A percentile compares a stretch with the other conserved stretches of the same genome.
These are phyloP conservation scores for Orchesella cincta DNA, from an alignment of 1,140 invertebrate species.

Conservation along the genomic window DNA sequence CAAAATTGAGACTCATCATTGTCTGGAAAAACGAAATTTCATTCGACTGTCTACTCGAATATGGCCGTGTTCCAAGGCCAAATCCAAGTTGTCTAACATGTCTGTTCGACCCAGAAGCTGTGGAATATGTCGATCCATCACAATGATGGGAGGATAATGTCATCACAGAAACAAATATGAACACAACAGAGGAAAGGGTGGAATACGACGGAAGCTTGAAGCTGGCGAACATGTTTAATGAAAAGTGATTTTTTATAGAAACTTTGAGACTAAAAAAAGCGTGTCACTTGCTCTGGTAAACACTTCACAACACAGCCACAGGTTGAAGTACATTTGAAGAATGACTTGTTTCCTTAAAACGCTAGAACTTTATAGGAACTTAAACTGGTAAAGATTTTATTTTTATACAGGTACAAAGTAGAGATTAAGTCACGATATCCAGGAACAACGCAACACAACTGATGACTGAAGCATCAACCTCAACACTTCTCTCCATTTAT, in stretches of 20 bases:
- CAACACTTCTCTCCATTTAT: neutral
- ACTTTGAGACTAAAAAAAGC: neutral
- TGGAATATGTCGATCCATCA: neutral
- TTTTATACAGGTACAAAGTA: neutral
- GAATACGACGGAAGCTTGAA: neutral
- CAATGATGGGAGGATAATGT: neutral
- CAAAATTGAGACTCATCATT: slow-evolving; percentile 15
- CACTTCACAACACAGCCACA: neutral
- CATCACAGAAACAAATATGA: neutral
- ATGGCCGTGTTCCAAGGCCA: neutral
- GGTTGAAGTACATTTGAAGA: neutral
- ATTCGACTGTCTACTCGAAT: neutral
- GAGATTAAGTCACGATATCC: too few species aligned
- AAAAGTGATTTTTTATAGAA: neutral
- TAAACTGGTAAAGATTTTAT: neutral
- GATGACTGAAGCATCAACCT: neutral
- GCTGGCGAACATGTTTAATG: neutral
- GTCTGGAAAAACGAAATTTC: neutral
- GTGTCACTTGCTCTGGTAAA: neutral
- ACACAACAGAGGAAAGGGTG: neutral
- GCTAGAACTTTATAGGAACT: neutral
- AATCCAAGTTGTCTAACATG: neutral
- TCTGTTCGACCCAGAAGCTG: neutral
- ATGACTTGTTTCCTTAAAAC: neutral
- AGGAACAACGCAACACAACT: too few species aligned